phyloP scores from a whole-genome alignment of 2,113 vertebrate species.

The Myiagra hebetior region DNA sequence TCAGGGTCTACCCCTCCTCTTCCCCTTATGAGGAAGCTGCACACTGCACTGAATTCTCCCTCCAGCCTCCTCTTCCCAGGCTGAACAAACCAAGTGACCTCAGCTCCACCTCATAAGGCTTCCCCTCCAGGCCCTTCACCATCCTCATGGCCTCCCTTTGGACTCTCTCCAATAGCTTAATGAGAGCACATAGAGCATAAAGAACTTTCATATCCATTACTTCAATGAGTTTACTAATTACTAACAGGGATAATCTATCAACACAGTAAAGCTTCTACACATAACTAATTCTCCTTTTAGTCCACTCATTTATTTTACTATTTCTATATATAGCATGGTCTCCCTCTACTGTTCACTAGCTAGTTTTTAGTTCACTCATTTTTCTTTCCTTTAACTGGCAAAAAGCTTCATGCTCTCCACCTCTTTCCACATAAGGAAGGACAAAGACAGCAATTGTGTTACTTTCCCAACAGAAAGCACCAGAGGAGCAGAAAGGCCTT shows the following conservation, averaged over 20 bases:
- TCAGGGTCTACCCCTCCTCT: background rate
- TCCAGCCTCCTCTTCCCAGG: background rate
- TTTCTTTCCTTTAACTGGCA: background rate
- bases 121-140: background rate
- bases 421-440: background rate
- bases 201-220: background rate
- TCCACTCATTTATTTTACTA: background rate
- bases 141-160: rapidly evolving
- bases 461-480: background rate
- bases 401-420: background rate
- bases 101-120: background rate
- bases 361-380: background rate
- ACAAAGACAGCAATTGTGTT: background rate
- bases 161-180: background rate
- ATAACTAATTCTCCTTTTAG: background rate
- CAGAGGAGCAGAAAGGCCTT: background rate
- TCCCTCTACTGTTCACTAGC: background rate
- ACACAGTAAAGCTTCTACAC: background rate
- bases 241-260: background rate
- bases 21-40: background rate
- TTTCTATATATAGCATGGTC: background rate
- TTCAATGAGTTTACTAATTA: background rate
- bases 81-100: background rate
- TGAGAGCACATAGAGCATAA: background rate
- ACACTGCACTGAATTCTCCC: background rate